Conservation (phyloP, 2,888 invertebrate species). For the Cheilosia scutellata region DNA sequence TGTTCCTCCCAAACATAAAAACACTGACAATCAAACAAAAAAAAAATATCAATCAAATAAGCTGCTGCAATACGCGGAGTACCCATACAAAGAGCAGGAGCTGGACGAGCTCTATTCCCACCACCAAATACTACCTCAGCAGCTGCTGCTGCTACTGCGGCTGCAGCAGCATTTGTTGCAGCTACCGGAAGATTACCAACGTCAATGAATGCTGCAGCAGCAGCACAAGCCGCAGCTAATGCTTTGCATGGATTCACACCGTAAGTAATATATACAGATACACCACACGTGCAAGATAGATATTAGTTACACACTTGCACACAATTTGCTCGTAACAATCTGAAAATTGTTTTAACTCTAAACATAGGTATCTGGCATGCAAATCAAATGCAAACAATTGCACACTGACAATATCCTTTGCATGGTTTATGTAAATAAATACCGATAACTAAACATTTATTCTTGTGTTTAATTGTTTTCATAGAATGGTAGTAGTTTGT, state of each 20-base stretch:
- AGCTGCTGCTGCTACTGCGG: conserved; percentile 85
- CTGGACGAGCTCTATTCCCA: conserved; percentile 80
- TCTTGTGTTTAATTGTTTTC: conserved; percentile 20
- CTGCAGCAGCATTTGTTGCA: conserved; percentile 86
- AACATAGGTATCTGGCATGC: conserved; percentile 40
- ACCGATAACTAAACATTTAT: conserved; percentile 10
- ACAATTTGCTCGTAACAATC: conserved; percentile 75
- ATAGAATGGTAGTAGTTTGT: conserved; percentile 19
- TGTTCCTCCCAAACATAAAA: conserved; percentile 45
- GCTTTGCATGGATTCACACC: conserved; percentile 95
- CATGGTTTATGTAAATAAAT: conserved; percentile 30
- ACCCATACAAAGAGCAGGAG: conserved; percentile 89
- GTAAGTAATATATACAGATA: conserved; percentile 87
- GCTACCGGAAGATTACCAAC: conserved; percentile 87
- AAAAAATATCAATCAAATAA: conserved; percentile 64
- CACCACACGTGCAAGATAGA: conserved; percentile 54
- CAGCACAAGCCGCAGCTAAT: conserved; percentile 89
- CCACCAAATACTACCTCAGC: conserved; percentile 81
- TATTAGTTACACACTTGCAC: conserved; percentile 79
- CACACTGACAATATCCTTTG: conserved; percentile 33
- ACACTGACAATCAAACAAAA: conserved; percentile 32
- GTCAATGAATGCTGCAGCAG: conserved; percentile 87
- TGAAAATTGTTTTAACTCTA: conserved; percentile 13
- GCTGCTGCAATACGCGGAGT: conserved; percentile 93
- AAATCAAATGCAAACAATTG: conserved; percentile 51